These are phyloP conservation scores for Drosophila prostipennis DNA, from an alignment of 2,888 invertebrate species.

Conservation along the genomic window DNA sequence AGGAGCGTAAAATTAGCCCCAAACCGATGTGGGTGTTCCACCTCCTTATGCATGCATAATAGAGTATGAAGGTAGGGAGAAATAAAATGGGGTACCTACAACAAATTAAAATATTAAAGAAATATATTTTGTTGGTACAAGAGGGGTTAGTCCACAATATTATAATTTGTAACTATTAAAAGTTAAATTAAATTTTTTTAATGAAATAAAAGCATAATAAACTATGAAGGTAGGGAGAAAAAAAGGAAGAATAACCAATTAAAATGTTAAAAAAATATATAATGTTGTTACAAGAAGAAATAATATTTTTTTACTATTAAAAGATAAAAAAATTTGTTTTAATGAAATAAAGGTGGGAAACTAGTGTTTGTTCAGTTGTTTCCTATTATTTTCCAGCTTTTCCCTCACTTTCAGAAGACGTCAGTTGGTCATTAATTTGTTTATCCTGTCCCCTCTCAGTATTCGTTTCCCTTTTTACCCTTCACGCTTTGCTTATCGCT, in stretches of 20 bases:
- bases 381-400: too few relatives aligned
- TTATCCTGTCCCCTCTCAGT: neutral
- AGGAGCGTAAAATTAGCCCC: slow-evolving; percentile 65
- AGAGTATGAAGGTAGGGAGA: slow-evolving; percentile 42
- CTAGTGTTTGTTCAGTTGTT: neutral
- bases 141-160: neutral
- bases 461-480: neutral
- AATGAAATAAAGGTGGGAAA: neutral
- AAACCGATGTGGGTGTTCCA: slow-evolving; percentile 27
- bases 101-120: slow-evolving; percentile 44
- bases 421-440: slow-evolving; percentile 14
- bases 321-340: neutral
- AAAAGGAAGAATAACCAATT: slow-evolving; percentile 52
- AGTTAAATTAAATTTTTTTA: too few relatives aligned
- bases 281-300: neutral
- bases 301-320: neutral
- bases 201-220: too few relatives aligned
- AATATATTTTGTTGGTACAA: neutral
- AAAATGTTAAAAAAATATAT: slow-evolving; percentile 28
- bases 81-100: slow-evolving; percentile 47
- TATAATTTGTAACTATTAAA: neutral
- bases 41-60: slow-evolving; percentile 21
- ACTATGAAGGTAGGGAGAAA: slow-evolving; percentile 45
- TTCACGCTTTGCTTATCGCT: slow-evolving; percentile 4
- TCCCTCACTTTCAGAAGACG: neutral